A percentile compares a stretch with the other conserved stretches of the same genome.
phyloP scores from a whole-genome alignment of 2,888 invertebrate species.

The Hecatera dysodea region DNA sequence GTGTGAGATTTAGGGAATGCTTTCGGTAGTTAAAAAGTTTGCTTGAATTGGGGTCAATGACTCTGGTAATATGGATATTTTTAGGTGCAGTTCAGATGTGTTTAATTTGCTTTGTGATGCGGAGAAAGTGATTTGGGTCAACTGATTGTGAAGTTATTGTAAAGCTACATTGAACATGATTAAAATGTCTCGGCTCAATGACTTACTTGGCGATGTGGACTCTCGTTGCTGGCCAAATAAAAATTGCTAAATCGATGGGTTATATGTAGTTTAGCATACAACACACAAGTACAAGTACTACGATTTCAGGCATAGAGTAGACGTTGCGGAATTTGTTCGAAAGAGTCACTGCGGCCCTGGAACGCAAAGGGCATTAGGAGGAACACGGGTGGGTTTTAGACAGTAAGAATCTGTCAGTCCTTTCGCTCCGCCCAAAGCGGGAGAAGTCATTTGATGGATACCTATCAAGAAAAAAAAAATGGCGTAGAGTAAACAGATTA shows the following conservation, averaged over 20 bases:
- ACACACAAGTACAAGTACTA: background rate
- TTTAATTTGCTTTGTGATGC: constrained; percentile 26
- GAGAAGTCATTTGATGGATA: no score
- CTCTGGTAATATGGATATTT: constrained; percentile 53
- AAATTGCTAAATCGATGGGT: background rate
- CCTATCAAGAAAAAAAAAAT: no score
- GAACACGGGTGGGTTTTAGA: no score
- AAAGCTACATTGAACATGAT: background rate
- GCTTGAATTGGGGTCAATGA: constrained; percentile 56
- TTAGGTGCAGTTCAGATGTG: constrained; percentile 29
- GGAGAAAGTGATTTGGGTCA: constrained; percentile 29
- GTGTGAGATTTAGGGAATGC: constrained; percentile 78
- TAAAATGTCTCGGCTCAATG: background rate
- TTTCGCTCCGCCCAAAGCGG: no score
- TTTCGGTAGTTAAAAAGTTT: constrained; percentile 58
- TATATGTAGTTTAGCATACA: background rate
- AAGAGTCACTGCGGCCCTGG: no score
- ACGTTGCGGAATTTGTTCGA: no score
- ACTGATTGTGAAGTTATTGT: constrained; percentile 5
- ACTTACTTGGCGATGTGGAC: background rate
- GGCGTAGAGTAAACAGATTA: no score
- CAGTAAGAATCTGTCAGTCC: no score
- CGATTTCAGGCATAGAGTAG: background rate
- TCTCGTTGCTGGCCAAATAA: background rate
- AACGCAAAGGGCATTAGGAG: no score